Evolutionary conservation across 2,888 invertebrate genomes (phyloP), one percentile per base, ranked within the genome.

Genomic region (Poecilobothrus nobilitatus): DNA sequence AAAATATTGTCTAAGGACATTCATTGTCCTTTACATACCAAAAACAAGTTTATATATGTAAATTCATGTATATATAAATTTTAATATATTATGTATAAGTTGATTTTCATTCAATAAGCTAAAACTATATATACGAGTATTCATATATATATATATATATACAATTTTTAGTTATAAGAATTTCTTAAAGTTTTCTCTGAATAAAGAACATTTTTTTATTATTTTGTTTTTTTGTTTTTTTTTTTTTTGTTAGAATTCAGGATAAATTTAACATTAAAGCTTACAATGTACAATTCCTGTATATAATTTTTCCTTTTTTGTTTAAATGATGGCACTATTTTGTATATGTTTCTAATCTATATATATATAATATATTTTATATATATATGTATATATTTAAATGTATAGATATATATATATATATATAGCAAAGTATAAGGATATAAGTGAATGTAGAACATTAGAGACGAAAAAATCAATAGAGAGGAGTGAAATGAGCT

Each of bases 251-350:
- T 18, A 6, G 18, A 53, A 53, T 53, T 53, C 53, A 53, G 53
- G 18, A 53, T 53, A 53, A 53, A 53, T 53, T 53, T 53, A 53
- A 53, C 53, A 53, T 53, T 53, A 53, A 53, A 53, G 53, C 18
- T 53, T 53, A 18, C 15, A 18, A 53, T 12, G n/a, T 18, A n/a
- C n/a, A 53, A 18, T 53, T 53, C 15, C 53, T 53, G 41, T 41
- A 18, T 53, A 18, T 53, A 12, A 53, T 53, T 53, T n/a, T n/a
- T n/a, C n/a, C n/a, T n/a, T n/a, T n/a, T n/a, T 53, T 53, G 18
- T n/a, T 53, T 53, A 18, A 53, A 53, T 53, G 53, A 53, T 53
- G 18, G 53, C 18, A 53, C 53, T 12, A 53, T 15, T 18, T 18
- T 53, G 6, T 53, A 12, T 53, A 6, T 44, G 10, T 18, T 18